Evolutionary conservation across 2,888 invertebrate species (phyloP), one percentile per base, ranked within the genome.

Genomic region (Piscicola geometra): DNA sequence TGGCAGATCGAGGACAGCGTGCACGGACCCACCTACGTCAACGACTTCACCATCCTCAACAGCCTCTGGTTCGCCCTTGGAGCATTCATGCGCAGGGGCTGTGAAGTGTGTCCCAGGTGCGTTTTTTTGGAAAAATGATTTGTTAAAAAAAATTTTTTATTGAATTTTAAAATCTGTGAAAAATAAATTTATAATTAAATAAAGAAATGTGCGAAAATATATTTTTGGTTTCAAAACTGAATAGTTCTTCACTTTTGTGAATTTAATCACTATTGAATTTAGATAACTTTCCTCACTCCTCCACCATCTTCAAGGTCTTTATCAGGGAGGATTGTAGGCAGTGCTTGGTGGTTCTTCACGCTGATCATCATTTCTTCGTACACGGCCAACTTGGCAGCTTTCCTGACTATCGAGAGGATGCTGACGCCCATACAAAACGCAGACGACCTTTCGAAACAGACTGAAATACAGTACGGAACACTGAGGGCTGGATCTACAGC

Each of bases 301-400:
- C 9, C 21, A 47, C 50, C 12, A 47, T 47, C 50, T 9, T 47
- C 50, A 47, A 86, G 77, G 50, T 75, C 77, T 0, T 64, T 88
- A 3, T 88, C 88, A 1, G 98, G 98, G 0, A 88, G 98, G 75
- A 93, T 98, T 79, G 95, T 98, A 5, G 95, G 96, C 15, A 95
- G 86, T 35, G 84, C 86, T 47, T 99, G 98, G 98, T 99, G 98
- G 96, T 98, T 99, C 88, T 99, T 99, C 87, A 98, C 97, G 0
- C 89, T 99, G 60, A 98, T 99, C 85, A 95, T 98, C 84, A 93
- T 98, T 78, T 95, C 96, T 0, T 97, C 98, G 5, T 98, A 98
- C 88, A 99, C 98, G 3, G 98, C 98, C 21, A 94, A 94, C 87
- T 87, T 99, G 82, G 98, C 98, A 0, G 98, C 99, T 0, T 98